A percentile compares a stretch with the other conserved stretches of the same genome.
Evolutionary conservation across 2,888 invertebrate species (phyloP).

Genomic region (Ferrisia virgata): DNA sequence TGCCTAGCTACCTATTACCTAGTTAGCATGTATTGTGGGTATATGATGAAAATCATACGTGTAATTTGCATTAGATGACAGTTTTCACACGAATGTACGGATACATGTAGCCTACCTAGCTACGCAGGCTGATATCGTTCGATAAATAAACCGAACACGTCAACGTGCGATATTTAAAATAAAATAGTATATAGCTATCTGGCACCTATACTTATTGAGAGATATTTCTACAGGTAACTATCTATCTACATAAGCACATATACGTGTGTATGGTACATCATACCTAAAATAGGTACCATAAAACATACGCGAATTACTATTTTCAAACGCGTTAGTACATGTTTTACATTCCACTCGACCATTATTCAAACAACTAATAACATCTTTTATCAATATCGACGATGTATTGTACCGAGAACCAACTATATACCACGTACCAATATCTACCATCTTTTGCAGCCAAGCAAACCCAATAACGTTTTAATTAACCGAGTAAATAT

Average conservation of each 20-base stretch:
- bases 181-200: not conserved
- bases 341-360: not conserved
- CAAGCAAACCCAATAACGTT: not conserved
- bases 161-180: not conserved
- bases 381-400: not conserved
- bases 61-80: not conserved
- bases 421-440: too few species aligned
- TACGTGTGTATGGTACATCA: not conserved
- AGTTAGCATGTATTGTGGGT: too few species aligned
- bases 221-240: too few species aligned
- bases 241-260: too few species aligned
- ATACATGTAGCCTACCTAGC: too few species aligned
- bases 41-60: not conserved
- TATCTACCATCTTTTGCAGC: not conserved
- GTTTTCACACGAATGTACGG: not conserved
- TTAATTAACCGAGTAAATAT: conserved; percentile 20
- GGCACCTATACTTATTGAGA: too few species aligned
- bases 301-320: not conserved
- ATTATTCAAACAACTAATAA: not conserved
- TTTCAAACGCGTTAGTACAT: too few species aligned
- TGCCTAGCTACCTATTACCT: too few species aligned
- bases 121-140: not conserved
- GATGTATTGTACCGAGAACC: not conserved
- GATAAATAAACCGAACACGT: not conserved
- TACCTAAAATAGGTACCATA: not conserved